phyloP scores from a whole-genome alignment of 2,797 vertebrate genomes.

The Sebastes nivosus region DNA sequence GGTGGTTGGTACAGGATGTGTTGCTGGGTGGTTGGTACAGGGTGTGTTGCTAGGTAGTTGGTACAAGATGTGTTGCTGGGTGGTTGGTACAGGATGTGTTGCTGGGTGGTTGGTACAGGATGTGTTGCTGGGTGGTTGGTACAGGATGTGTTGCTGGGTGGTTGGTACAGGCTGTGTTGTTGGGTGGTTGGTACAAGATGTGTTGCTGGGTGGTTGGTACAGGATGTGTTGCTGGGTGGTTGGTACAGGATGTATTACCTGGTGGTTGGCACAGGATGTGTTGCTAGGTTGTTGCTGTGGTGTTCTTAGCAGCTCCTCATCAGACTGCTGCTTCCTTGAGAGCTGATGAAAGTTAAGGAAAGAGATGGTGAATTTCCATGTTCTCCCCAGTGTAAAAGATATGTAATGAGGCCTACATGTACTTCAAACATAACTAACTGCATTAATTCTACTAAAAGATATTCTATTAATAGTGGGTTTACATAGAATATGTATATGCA shows the following conservation, averaged over 20 bases:
- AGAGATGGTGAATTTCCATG: slow-evolving; percentile 20
- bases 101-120: rapidly evolving
- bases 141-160: rapidly evolving
- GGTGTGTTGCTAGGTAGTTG: background rate
- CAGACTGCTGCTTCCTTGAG: slow-evolving; percentile 13
- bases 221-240: rapidly evolving
- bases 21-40: no score
- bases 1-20: no score
- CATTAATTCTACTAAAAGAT: background rate
- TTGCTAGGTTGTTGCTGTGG: background rate
- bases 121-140: rapidly evolving
- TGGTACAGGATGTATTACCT: no score
- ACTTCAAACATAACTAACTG: slow-evolving; percentile 13
- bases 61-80: rapidly evolving
- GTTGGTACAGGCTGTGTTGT: no score
- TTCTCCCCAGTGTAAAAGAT: slow-evolving; percentile 18
- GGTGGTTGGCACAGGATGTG: background rate
- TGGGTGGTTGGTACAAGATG: rapidly evolving
- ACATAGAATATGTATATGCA: background rate
- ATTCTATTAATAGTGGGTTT: background rate
- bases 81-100: no score
- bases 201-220: no score
- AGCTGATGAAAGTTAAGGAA: slow-evolving; percentile 21
- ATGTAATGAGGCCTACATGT: slow-evolving; percentile 10
- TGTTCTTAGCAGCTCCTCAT: slow-evolving; percentile 12